Evolutionary conservation across 2,113 vertebrate genomes (phyloP).

Genomic region (Saimiri boliviensis): DNA sequence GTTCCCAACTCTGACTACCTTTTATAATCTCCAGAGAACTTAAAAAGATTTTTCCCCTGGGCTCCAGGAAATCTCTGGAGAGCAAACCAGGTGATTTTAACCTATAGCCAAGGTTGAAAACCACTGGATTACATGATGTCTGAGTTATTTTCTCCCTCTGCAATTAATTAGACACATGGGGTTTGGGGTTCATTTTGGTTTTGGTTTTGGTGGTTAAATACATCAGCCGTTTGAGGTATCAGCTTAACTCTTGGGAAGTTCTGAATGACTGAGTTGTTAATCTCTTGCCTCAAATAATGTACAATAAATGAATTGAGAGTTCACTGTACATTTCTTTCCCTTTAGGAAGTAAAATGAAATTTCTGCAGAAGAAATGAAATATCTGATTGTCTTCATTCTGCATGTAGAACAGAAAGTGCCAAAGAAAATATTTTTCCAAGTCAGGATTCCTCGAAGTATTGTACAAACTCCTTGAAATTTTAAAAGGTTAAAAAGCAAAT

Average conservation of each 20-base stretch:
- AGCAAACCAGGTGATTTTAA: not conserved
- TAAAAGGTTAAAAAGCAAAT: not conserved
- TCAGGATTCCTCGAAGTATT: slow-evolving; percentile 16
- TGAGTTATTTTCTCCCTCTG: not conserved
- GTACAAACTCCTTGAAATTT: not conserved
- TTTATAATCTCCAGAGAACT: not conserved
- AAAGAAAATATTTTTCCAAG: slow-evolving; percentile 51
- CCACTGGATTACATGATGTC: slow-evolving; percentile 14
- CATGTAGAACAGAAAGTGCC: slow-evolving; percentile 49
- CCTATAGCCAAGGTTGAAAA: slow-evolving; percentile 6
- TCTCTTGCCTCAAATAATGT: not conserved
- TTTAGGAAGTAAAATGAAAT: slow-evolving; percentile 87
- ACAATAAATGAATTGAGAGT: not conserved
- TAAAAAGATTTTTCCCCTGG: not conserved
- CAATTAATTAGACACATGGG: slow-evolving; percentile 38
- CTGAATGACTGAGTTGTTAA: not conserved
- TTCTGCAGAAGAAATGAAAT: slow-evolving; percentile 86
- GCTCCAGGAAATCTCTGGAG: not conserved
- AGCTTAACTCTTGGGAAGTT: not conserved
- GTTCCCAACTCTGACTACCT: not conserved
- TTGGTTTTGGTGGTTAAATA: not conserved
- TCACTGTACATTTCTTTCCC: slow-evolving; percentile 1
- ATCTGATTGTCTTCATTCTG: not conserved
- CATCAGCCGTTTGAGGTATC: not conserved
- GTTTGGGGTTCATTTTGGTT: not conserved